Evolutionary conservation across 1,140 invertebrate species (phyloP), one percentile per base, ranked within the genome.

Genomic region (Riptortus pedestris): DNA sequence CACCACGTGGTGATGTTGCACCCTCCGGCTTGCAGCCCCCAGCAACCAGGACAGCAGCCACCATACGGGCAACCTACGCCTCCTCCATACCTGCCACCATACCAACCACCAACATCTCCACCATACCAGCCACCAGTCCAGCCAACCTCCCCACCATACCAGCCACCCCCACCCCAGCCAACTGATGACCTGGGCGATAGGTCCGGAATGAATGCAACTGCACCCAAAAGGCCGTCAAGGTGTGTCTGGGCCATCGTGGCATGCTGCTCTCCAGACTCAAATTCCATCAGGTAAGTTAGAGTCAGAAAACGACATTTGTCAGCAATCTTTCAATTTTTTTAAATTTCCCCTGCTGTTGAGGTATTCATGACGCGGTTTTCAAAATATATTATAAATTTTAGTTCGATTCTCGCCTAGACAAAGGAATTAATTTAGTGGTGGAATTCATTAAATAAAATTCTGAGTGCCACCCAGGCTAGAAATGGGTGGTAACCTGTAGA

Each of bases 221-320:
- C 1, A 4, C 65, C 18, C 3, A 51, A 68, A 26, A 67, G 74
- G 60, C 80, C 81, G 7, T 72, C 73, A 64, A 70, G 73, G 29
- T 87, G 85, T 70, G 78, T 85, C 26, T 83, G 80, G 79, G 84
- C 85, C 0, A 79, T 87, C 5, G 73, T 85, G 12, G 79, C 80
- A 24, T 88, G 85, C 69, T 87, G 85, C 67, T 75, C 78, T 26
- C 70, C 71, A 9, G 73, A 67, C 2, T 74, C 69, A 51, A 66
- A 51, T 62, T 67, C 67, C 64, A 74, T 77, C 47, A 75, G 72
- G 64, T 70, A 60, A 55, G 2, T n/a, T 2, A 12, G 22, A 12
- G n/a, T n/a, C n/a, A n/a, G n/a, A n/a, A n/a, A n/a, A n/a, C n/a
- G n/a, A n/a, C n/a, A n/a, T n/a, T n/a, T n/a, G n/a, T n/a, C n/a